phyloP scores from a whole-genome alignment of 2,113 vertebrate genomes.

The Petrocephalus microphthalmus region DNA sequence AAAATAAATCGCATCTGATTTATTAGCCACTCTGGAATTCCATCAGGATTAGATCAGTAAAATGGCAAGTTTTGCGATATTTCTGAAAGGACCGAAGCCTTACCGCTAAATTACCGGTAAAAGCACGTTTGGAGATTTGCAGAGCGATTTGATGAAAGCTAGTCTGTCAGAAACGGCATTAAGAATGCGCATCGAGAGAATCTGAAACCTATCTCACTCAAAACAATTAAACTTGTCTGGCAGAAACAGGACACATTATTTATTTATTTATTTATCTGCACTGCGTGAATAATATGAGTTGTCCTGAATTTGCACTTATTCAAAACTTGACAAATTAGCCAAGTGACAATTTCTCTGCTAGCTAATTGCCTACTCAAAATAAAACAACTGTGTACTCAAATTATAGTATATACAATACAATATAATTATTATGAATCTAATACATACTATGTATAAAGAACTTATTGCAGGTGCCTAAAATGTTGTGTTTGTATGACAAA shows the following conservation, averaged over 20 bases:
- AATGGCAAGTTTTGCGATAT: not conserved
- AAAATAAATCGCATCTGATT: not conserved
- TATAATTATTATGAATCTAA: not conserved
- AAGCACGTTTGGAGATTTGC: not conserved
- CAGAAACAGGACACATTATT: constrained; percentile 27
- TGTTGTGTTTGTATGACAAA: not conserved
- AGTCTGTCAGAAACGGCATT: not conserved
- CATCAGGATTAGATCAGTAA: not conserved
- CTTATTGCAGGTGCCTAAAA: not conserved
- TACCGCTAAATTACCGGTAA: not conserved
- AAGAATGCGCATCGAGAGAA: not conserved
- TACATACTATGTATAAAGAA: not conserved
- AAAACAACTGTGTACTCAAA: not conserved
- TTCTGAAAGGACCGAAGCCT: not conserved
- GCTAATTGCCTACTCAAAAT: not conserved
- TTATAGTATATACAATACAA: not conserved
- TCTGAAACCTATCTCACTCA: constrained; percentile 13
- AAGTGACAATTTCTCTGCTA: not conserved
- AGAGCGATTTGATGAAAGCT: not conserved
- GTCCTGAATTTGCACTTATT: constrained; percentile 1
- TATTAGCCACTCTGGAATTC: not conserved
- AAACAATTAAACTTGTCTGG: constrained; percentile 50
- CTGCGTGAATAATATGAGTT: constrained; percentile 19
- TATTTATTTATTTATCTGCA: constrained; percentile 42
- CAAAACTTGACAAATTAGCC: not conserved